Base-by-base conservation (phyloP, 1,140 invertebrate species). In the Araneus ventricosus region DNA sequence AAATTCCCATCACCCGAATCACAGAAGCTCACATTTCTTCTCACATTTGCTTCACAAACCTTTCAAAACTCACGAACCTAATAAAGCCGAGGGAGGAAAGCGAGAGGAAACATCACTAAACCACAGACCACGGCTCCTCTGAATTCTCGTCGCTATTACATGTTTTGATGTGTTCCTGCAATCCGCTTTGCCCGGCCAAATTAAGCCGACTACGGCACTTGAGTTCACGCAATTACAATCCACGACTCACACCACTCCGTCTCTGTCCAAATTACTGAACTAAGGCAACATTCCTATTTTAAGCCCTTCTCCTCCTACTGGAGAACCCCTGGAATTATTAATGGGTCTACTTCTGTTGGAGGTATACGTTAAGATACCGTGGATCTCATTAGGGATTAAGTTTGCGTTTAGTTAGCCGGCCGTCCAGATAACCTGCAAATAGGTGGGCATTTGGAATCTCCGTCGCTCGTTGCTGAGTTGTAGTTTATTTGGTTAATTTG, bases 171-270 rank as follows among this genome's bases (percentile, higher is more conserved):
- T 84, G 24, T 84, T 52, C 39, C 24, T 84, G 45, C 80, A 45
- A 84, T 84, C 80, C 80, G 41, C 70, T 75, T 75, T 75, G 30
- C 34, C 70, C 30, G 41, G 45, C n/a, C 80, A 84, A 84, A 84
- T 84, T 84, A 84, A 84, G 80, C 39, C 80, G 45, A 84, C 80
- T 30, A 52, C 80, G 39, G 45, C 80, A 84, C 80, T 84, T 52
- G 80, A 84, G 80, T 84, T 84, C 80, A 84, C 45, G 80, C 80
- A 84, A 84, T 84, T 84, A 84, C 80, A 84, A 84, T 45, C 80
- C 80, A 17, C 10, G 80, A 84, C 80, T 84, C 45, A 52, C 39
- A 45, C 80, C 80, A 30, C 27, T 84, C 70, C 70, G 80, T 84
- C 80, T 84, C 24, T 84, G 80, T 84, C 80, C 39, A 52, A 41